Evolutionary conservation across 2,797 vertebrate genomes (phyloP).

Genomic region (Telmatherina bonti): DNA sequence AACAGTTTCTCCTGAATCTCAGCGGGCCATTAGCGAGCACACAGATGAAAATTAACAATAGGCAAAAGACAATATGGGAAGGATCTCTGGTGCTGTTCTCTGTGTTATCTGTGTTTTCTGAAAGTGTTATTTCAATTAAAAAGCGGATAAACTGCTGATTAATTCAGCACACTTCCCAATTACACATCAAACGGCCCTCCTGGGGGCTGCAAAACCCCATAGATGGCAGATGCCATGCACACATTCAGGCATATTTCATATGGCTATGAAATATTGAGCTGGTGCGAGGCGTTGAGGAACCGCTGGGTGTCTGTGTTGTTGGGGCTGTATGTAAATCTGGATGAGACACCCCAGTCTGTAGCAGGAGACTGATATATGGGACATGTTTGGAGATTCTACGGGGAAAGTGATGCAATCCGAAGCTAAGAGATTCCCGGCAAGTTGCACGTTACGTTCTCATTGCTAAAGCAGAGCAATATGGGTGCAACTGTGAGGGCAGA

Average conservation of each 20-base stretch:
- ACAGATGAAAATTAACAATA: constrained; percentile 60
- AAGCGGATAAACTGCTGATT: constrained; percentile 96
- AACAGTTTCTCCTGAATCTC: constrained; percentile 52
- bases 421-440: constrained; percentile 66
- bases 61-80: constrained; percentile 63
- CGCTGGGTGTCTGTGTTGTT: constrained; percentile 77
- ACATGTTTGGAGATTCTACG: constrained; percentile 68
- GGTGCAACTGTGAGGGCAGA: constrained; percentile 48
- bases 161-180: constrained; percentile 98
- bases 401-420: constrained; percentile 75
- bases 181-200: constrained; percentile 96
- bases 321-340: constrained; percentile 75
- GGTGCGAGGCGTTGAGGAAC: constrained; percentile 88
- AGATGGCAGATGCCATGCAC: constrained; percentile 97
- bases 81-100: constrained; percentile 85
- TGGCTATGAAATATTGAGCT: constrained; percentile 96
- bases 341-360: constrained; percentile 71
- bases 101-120: constrained; percentile 85
- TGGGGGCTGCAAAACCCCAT: constrained; percentile 88
- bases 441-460: constrained; percentile 43
- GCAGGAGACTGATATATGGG: constrained; percentile 80
- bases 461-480: constrained; percentile 41
- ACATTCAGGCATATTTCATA: constrained; percentile 94
- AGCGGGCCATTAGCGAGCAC: constrained; percentile 62
- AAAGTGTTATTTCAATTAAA: constrained; percentile 93